Evolutionary conservation across 2,113 vertebrate genomes (phyloP), one percentile per base, ranked within the genome.

Genomic region (Paraplagusia blochii): DNA sequence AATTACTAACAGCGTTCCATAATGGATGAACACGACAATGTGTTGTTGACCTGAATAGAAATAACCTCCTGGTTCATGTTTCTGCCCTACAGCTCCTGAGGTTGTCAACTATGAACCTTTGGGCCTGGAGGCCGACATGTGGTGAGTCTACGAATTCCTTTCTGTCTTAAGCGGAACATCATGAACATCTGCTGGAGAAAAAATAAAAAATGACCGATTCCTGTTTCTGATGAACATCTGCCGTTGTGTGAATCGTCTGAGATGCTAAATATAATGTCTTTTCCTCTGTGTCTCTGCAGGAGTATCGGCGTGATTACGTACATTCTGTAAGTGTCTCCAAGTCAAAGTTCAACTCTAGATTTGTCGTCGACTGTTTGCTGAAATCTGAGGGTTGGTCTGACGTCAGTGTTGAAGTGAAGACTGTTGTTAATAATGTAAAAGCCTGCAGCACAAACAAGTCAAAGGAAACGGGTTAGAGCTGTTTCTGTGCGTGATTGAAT

Each of bases 121-220:
- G 71, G 96, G 96, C 69, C 91, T 99, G 56, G 96, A 98, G 89
- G 95, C 96, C 44, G 97, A 99, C 87, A 98, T 99, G 97, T 99
- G 97, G 97, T 98, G 90, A 95, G 95, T 70, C 14, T 57, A 16
- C 29, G 51, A 59, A 44, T 46, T 43, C 22, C 42, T 10, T 2
- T 58, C 53, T 59, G 55, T 19, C 46, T 14, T 4, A 9, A 17
- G 33, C 0, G 8, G 6, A 64, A 7, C 9, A 11, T 49, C 7
- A 11, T 29, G n/a, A 9, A 9, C 48, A 63, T 46, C 1, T 9
- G 10, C 64, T 50, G 35, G 11, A 39, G 8, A 8, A 0, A n/a
- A 29, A 29, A 29, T 4, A 29, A 29, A 29, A 29, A 29, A 29
- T 29, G 2, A 29, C 22, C 6, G 6, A 29, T 29, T 44, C 4